Base-by-base conservation (phyloP, 2,113 vertebrate species). In the Sialia sialis region DNA sequence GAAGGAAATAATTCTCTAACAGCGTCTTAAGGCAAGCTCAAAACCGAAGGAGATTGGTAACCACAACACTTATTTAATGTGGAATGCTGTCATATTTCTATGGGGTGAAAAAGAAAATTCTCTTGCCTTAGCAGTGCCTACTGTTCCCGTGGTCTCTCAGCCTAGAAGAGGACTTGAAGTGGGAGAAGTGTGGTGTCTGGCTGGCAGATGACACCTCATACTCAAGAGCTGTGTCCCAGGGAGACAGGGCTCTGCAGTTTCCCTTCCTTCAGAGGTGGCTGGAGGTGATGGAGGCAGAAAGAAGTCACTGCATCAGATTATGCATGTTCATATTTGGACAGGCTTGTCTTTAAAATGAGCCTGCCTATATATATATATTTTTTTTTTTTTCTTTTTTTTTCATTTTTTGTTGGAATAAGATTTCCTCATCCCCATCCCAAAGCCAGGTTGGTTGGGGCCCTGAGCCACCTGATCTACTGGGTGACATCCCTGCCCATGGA, bases 271-370 rank as follows among this genome's bases (percentile, higher is more conserved):
- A 2, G 16, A 16, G 34, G 7, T n/a, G 46, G 16, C 1, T 6
- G 16, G 15, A 51, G 43, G 21, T 0, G 0, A 13, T 2, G 5
- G 27, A 62, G 18, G 21, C 26, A 63, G 48, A 68, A 51, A 38
- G 8, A 30, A 55, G 17, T 13, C 29, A 34, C 27, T 43, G 13
- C 38, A 41, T 38, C 19, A 26, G 11, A 54, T 13, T 0, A 1
- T 2, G 1, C 1, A 0, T 19, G 15, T 32, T 43, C 0, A 0
- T 9, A 1, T 69, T 56, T 60, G 59, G 54, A 29, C 13, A 10
- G 0, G 0, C 4, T 29, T 51, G 8, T 32, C 75, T 75, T 85
- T 43, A 25, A 84, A 70, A 51, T 36, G 15, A 43, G n/a, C 13
- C n/a, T n/a, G n/a, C n/a, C n/a, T n/a, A n/a, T n/a, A n/a, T n/a